These are phyloP conservation scores for Sylvilagus floridanus DNA, from an alignment of 2,797 vertebrate species.

Conservation along the genomic window DNA sequence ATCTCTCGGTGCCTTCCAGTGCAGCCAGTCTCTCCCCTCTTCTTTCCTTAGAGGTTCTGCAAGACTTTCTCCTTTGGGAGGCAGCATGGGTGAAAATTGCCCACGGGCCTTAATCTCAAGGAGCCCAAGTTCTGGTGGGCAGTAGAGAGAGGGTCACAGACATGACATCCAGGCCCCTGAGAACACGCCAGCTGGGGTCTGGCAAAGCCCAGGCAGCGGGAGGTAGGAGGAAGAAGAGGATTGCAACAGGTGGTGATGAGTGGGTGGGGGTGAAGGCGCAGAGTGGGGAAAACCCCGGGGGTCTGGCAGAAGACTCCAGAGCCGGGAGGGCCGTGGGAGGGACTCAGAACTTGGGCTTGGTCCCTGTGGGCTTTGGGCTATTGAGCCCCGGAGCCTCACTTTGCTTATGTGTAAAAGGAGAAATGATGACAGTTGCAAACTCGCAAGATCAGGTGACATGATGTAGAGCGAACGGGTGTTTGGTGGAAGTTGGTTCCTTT, in stretches of 20 bases:
- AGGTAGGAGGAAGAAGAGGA: neutral
- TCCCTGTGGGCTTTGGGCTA: neutral
- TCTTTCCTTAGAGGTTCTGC: constrained; percentile 21
- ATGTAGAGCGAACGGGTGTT: neutral
- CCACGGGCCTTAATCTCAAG: neutral
- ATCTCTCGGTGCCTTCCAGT: neutral
- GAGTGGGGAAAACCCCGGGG: neutral
- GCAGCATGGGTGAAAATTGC: constrained; percentile 27
- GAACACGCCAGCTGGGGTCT: neutral
- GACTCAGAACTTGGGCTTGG: neutral
- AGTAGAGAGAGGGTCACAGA: constrained; percentile 8
- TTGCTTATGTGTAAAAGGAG: constrained; percentile 17
- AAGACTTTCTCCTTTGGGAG: constrained; percentile 38
- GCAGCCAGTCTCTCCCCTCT: neutral
- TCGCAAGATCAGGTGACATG: constrained; percentile 45
- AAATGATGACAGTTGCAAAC: constrained; percentile 23
- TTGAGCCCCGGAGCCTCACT: neutral
- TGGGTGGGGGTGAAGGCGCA: neutral
- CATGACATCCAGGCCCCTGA: neutral
- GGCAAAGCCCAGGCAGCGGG: neutral
- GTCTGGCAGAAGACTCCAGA: neutral
- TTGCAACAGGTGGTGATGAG: constrained; percentile 18
- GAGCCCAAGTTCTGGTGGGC: constrained; percentile 11
- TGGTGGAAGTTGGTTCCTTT: neutral
- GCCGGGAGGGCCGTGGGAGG: neutral